These are phyloP conservation scores for Portevinia maculata DNA, from an alignment of 2,888 invertebrate species.

Conservation along the genomic window DNA sequence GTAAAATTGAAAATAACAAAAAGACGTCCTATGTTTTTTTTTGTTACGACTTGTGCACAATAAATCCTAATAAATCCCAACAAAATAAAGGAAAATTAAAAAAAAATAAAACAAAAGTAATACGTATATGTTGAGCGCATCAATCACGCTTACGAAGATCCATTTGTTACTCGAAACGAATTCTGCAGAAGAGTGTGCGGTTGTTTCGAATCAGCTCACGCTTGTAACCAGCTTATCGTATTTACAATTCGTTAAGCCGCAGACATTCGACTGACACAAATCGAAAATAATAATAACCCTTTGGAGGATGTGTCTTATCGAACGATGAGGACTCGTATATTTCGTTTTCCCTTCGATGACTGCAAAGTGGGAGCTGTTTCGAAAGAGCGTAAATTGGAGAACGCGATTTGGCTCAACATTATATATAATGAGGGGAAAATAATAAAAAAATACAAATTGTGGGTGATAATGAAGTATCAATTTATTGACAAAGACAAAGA, in stretches of 20 bases:
- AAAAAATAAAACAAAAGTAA: not conserved
- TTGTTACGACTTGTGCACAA: slow-evolving; percentile 29
- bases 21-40: slow-evolving; percentile 3
- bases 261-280: slow-evolving; percentile 53
- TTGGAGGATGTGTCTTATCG: slow-evolving; percentile 39
- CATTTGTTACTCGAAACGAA: slow-evolving; percentile 29
- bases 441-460: too few species aligned
- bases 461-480: slow-evolving; percentile 44
- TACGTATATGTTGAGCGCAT: slow-evolving; percentile 29
- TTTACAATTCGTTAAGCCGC: slow-evolving; percentile 59
- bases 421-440: too few species aligned
- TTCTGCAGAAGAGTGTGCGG: slow-evolving; percentile 1
- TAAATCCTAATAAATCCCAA: slow-evolving; percentile 20
- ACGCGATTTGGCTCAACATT: not conserved
- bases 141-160: slow-evolving; percentile 32
- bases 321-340: slow-evolving; percentile 28
- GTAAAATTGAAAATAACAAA: not conserved
- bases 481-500: slow-evolving; percentile 32
- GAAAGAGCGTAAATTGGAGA: not conserved
- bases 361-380: not conserved
- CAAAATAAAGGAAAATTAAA: not conserved
- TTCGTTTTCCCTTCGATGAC: not conserved
- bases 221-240: slow-evolving; percentile 52
- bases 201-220: slow-evolving; percentile 27
- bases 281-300: slow-evolving; percentile 65